Conservation (phyloP, 2,797 vertebrate species). For the Catostomus latipinnis region DNA sequence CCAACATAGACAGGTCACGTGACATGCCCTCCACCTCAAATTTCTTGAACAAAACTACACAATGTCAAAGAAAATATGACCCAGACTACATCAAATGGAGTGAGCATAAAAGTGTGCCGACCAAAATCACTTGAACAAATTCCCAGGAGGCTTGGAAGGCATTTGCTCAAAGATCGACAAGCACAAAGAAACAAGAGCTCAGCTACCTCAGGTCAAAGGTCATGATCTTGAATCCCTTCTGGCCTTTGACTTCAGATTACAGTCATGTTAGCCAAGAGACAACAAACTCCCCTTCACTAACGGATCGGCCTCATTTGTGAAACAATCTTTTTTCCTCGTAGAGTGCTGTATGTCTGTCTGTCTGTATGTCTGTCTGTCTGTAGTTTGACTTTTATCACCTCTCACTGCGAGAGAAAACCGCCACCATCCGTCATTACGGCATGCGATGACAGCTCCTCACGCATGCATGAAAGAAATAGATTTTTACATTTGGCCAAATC, state of each 20-base stretch:
- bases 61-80: no score
- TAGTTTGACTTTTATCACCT: constrained; percentile 61
- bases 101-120: not conserved
- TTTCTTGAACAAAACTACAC: no score
- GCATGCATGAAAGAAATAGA: constrained; percentile 78
- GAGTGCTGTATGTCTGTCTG: no score
- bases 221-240: constrained; percentile 75
- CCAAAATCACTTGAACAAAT: no score
- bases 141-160: no score
- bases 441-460: constrained; percentile 80
- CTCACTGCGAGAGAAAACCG: constrained; percentile 67
- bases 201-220: constrained; percentile 66
- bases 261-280: constrained; percentile 62
- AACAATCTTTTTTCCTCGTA: constrained; percentile 67
- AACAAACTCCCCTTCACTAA: constrained; percentile 57
- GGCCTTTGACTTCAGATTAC: constrained; percentile 71
- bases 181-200: constrained; percentile 27
- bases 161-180: not conserved
- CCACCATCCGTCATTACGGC: constrained; percentile 79
- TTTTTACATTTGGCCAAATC: constrained; percentile 85
- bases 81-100: no score
- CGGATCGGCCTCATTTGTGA: constrained; percentile 74
- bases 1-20: no score
- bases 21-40: no score
- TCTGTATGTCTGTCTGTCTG: constrained; percentile 47